phyloP scores from a whole-genome alignment of 1,140 invertebrate species.

The Aphis gossypii region DNA sequence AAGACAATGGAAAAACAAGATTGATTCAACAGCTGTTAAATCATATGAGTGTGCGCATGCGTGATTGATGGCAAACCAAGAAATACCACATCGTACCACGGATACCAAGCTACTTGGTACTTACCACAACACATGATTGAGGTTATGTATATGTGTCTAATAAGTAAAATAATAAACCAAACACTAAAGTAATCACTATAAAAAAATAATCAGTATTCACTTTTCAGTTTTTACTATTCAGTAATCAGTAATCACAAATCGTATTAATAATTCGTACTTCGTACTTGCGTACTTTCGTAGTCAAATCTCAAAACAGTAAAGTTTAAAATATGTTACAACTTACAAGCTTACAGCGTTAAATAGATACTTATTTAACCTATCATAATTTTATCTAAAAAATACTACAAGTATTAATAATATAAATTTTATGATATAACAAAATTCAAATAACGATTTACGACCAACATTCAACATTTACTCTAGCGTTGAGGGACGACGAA shows the following conservation, averaged over 20 bases:
- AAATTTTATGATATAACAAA: no score
- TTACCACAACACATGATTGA: constrained; percentile 1
- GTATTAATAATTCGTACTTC: no score
- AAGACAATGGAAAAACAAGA: constrained; percentile 56
- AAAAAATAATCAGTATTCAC: not conserved
- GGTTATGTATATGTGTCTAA: not conserved
- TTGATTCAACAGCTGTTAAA: constrained; percentile 57
- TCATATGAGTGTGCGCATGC: constrained; percentile 50
- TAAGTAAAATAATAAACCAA: not conserved
- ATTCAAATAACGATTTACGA: no score
- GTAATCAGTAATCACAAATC: not conserved
- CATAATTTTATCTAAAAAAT: no score
- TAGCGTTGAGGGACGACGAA: no score
- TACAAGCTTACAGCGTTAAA: not conserved
- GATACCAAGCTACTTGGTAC: not conserved
- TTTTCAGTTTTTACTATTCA: not conserved
- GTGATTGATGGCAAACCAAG: not conserved
- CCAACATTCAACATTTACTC: no score
- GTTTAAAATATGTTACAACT: not conserved
- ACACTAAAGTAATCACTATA: not conserved
- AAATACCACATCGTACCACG: not conserved
- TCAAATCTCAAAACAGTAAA: not conserved
- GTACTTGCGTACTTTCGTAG: no score
- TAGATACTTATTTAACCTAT: not conserved
- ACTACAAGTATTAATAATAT: no score